Evolutionary conservation across 1,140 invertebrate species (phyloP), one percentile per base, ranked within the genome.

Genomic region (Papilio dardanus): DNA sequence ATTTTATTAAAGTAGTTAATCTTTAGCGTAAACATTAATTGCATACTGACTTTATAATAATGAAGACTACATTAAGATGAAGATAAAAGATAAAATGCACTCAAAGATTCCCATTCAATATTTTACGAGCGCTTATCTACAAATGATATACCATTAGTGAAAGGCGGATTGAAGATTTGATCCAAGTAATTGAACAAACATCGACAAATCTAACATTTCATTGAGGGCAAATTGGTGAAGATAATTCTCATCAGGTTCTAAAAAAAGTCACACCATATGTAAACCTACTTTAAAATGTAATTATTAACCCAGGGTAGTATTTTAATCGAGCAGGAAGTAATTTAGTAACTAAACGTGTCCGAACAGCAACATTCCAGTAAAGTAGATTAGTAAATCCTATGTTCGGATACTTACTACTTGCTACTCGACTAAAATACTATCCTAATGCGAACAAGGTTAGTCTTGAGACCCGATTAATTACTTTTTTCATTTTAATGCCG

Each of bases 401-500:
- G n/a, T n/a, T n/a, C n/a, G n/a, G n/a, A n/a, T n/a, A n/a, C n/a
- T n/a, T n/a, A n/a, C n/a, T n/a, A n/a, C n/a, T n/a, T n/a, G n/a
- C n/a, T n/a, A n/a, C n/a, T n/a, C n/a, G n/a, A n/a, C n/a, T n/a
- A n/a, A n/a, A n/a, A n/a, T n/a, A n/a, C 5, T 21, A 21, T 19
- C 3, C 46, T 21, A 3, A n/a, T n/a, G n/a, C n/a, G n/a, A n/a
- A n/a, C n/a, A n/a, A n/a, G n/a, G 5, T 42, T 6, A 21, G n/a
- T 54, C 6, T 50, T 6, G 2, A 1, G 46, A 2, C 19, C 40
- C 16, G 12, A 42, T 1, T 12, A 16, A 42, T 42, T 42, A 42
- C 40, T 16, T n/a, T 46, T 46, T 3, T 46, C 19, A 28, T 76
- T 67, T 35, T 37, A 74, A 77, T 71, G 54, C 50, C 14, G 30